These are phyloP conservation scores for Caracal caracal DNA, from an alignment of 2,113 vertebrate genomes.

Conservation along the genomic window DNA sequence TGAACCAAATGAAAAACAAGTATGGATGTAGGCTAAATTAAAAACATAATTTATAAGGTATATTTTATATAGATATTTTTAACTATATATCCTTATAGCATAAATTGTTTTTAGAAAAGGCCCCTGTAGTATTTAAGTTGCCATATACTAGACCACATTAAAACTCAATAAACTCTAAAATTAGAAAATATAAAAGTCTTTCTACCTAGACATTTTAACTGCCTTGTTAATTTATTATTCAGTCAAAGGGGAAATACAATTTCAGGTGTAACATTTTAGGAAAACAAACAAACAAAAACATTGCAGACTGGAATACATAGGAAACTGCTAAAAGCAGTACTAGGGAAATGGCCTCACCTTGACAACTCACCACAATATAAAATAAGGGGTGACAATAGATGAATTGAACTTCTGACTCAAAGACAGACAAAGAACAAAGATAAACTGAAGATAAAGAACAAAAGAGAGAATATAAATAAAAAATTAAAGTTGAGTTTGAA, in stretches of 20 bases:
- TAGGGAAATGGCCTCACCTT: not conserved
- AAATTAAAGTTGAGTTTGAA: not conserved
- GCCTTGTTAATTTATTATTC: not conserved
- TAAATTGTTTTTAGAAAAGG: not conserved
- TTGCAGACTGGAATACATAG: not conserved
- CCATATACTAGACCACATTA: not conserved
- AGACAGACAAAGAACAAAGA: not conserved
- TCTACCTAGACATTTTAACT: not conserved
- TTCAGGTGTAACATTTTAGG: not conserved
- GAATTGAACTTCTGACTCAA: not conserved
- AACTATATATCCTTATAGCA: not conserved
- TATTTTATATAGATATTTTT: not conserved
- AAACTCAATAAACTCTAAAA: not conserved
- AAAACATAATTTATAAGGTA: not conserved
- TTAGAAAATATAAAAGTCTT: slow-evolving; percentile 29
- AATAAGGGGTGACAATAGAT: not conserved
- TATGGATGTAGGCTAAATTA: not conserved
- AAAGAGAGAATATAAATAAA: not conserved
- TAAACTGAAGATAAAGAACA: not conserved
- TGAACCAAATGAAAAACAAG: not conserved
- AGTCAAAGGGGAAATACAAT: slow-evolving; percentile 50
- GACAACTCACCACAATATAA: not conserved
- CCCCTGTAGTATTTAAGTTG: not conserved
- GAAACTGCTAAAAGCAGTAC: slow-evolving; percentile 2
- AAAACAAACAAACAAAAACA: not conserved